These are phyloP conservation scores for Psilopsiagon aurifrons DNA, from an alignment of 2,113 vertebrate species.

Conservation along the genomic window DNA sequence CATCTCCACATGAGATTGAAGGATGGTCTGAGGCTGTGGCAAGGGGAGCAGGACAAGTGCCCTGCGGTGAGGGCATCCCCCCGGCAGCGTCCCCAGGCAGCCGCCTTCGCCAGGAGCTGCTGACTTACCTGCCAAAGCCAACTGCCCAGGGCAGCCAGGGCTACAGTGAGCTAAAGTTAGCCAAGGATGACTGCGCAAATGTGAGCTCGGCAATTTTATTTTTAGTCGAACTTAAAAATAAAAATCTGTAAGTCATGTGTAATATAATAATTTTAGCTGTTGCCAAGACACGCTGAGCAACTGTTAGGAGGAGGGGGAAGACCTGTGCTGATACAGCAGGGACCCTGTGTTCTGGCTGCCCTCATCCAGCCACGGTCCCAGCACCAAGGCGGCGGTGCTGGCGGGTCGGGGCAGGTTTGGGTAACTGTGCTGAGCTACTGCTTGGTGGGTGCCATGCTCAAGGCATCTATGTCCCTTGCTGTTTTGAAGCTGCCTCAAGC, in stretches of 20 bases:
- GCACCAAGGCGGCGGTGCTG: not conserved
- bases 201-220: constrained; percentile 37
- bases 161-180: constrained; percentile 31
- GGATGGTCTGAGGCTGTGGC: not conserved
- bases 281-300: constrained; percentile 59
- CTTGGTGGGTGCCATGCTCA: accelerated
- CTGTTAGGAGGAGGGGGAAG: constrained; percentile 38
- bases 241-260: constrained; percentile 57
- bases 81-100: accelerated
- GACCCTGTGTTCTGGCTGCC: not conserved
- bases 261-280: constrained; percentile 70
- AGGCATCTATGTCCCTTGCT: not conserved
- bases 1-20: not conserved
- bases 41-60: not conserved
- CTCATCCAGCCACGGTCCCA: accelerated
- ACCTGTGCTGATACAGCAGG: not conserved
- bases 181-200: constrained; percentile 66
- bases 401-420: not conserved
- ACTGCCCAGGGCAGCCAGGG: constrained; percentile 18
- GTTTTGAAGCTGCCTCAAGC: not conserved
- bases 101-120: not conserved
- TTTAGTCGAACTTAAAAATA: constrained; percentile 32
- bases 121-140: not conserved
- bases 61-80: accelerated
- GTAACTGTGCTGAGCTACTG: accelerated